Percentiles rank a stretch among this genome's conserved stretches.
These are phyloP conservation scores for Austrolebias charrua DNA, from an alignment of 2,797 vertebrate genomes.

Conservation along the genomic window DNA sequence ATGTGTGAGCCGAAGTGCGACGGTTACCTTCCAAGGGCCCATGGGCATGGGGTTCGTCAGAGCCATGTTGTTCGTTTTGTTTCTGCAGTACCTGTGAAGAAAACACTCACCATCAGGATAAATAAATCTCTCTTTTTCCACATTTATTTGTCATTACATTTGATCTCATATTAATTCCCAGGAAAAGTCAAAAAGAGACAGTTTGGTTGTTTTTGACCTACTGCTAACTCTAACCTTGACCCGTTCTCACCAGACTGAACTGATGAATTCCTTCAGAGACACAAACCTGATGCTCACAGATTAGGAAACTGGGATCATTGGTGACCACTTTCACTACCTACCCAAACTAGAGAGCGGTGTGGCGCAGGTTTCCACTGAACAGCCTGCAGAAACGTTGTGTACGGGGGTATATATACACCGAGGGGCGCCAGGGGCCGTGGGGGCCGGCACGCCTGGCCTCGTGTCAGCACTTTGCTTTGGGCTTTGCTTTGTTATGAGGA, in stretches of 20 bases:
- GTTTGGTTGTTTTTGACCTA: too few species aligned
- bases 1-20: neutral
- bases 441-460: slow-evolving; percentile 66
- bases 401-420: slow-evolving; percentile 85
- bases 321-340: slow-evolving; percentile 60
- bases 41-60: slow-evolving; percentile 87
- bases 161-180: neutral
- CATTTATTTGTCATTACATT: neutral
- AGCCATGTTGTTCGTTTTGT: slow-evolving; percentile 86
- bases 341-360: slow-evolving; percentile 75
- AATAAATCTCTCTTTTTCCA: neutral
- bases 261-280: slow-evolving; percentile 10
- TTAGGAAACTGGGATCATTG: slow-evolving; percentile 44
- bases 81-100: slow-evolving; percentile 64
- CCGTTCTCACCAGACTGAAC: neutral
- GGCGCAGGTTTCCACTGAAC: slow-evolving; percentile 73
- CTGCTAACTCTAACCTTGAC: too few species aligned
- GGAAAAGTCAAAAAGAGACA: neutral
- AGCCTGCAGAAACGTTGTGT: slow-evolving; percentile 62
- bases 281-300: slow-evolving; percentile 15
- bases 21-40: slow-evolving; percentile 92
- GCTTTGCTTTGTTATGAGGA: slow-evolving; percentile 83
- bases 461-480: slow-evolving; percentile 93
- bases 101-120: slow-evolving; percentile 16
- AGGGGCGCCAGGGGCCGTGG: slow-evolving; percentile 44